Evolutionary conservation across 2,888 invertebrate species (phyloP), one percentile per base, ranked within the genome.

Genomic region (Xanthia icteritia): DNA sequence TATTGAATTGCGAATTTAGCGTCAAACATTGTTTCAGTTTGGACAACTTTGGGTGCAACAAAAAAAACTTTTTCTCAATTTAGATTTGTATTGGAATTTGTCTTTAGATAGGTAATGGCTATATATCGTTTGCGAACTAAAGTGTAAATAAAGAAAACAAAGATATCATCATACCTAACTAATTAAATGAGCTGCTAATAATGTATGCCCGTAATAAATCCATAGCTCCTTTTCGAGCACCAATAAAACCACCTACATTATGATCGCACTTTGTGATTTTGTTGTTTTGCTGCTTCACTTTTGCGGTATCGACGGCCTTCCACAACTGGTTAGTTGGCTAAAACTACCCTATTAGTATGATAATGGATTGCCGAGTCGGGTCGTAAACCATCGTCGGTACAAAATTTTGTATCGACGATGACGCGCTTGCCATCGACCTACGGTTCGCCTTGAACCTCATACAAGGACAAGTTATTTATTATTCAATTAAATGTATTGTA

Each of bases 261-360:
- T 75, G 78, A 79, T 76, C 81, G 73, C 80, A 77, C 69, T 78
- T 76, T 72, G 69, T 73, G 67, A 85, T 81, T 80, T 81, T 80
- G 78, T 82, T 84, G 85, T 72, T 80, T 77, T 79, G 56, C 70
- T 77, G 81, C 76, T 78, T 81, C 71, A 82, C 76, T 83, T 85
- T 86, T 88, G 87, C 83, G 75, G 78, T 77, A 86, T 79, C 70
- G 80, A 77, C 73, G 87, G 87, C 88, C 89, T 90, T 90, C 87
- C 81, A 84, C 79, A 91, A 92, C 92, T 90, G 92, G 92, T 93
- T 92, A 84, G 88, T 86, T 89, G 79, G 88, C 87, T 91, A 92
- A 92, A 94, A 92, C 91, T 89, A 92, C 92, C 92, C 94, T 88
- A 95, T 95, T 95, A 93, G 91, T 93, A 95, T 95, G 94, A 89